Conservation (phyloP, 1,140 invertebrate genomes). For the Drosophila burlai region DNA sequence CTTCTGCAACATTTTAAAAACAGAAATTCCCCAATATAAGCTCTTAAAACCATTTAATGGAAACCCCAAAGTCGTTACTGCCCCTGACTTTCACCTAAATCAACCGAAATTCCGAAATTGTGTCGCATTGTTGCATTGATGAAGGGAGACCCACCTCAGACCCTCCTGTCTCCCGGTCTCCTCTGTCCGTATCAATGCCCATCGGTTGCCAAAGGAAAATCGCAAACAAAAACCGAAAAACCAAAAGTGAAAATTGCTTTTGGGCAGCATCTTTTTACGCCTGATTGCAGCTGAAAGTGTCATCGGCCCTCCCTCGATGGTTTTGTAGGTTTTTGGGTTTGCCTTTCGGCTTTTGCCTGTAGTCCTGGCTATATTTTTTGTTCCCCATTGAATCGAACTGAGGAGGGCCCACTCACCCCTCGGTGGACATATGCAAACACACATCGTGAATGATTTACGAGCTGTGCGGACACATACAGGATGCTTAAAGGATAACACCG, state of each 20-base stretch:
- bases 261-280: conserved; percentile 79
- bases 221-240: conserved; percentile 56
- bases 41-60: neutral
- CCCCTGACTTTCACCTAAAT: conserved; percentile 13
- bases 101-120: conserved; percentile 39
- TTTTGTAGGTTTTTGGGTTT: conserved; percentile 35
- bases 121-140: conserved; percentile 83
- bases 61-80: neutral
- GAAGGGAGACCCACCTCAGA: conserved; percentile 45
- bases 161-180: neutral
- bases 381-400: conserved; percentile 40
- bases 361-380: neutral
- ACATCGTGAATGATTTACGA: conserved; percentile 73
- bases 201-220: conserved; percentile 47
- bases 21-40: neutral
- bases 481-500: conserved; percentile 60
- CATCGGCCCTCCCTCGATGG: conserved; percentile 34
- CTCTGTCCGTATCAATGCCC: conserved; percentile 25
- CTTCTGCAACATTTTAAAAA: fast-evolving
- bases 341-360: conserved; percentile 8
- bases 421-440: conserved; percentile 52
- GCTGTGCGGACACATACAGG: conserved; percentile 25
- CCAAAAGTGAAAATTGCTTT: conserved; percentile 78
- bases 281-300: conserved; percentile 74
- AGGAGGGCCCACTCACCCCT: conserved; percentile 32